Evolutionary conservation across 2,113 vertebrate genomes (phyloP), one percentile per base, ranked within the genome.

Genomic region (Nicator chloris): DNA sequence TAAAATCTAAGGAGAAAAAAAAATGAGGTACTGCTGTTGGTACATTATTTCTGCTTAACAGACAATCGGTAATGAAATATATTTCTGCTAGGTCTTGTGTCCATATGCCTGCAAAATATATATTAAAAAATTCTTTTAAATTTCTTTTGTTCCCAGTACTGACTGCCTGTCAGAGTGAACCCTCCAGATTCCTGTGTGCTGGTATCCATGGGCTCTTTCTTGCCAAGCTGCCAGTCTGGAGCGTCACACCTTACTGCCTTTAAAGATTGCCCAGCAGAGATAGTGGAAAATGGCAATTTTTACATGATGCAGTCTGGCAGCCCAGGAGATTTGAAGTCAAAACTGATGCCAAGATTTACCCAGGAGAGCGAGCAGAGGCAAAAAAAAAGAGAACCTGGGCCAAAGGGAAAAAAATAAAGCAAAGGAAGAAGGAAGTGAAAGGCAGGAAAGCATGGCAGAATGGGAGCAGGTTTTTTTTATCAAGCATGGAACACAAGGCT

Each of bases 211-310:
- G 99, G 98, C 98, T 98, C 95, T 96, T 91, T 94, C 98, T 98
- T 99, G 99, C 99, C 99, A 99, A 99, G 98, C 99, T 99, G 99
- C 99, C 99, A 99, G 98, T 99, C 99, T 99, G 99, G 97, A 98
- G 98, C 98, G 99, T 99, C 99, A 99, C 99, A 99, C 99, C 99
- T 99, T 99, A 98, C 99, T 99, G 99, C 99, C 97, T 99, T 99
- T 99, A 99, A 99, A 99, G 99, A 99, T 99, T 99, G 99, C 99
- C 99, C 99, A 99, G 98, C 99, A 99, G 99, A 99, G 99, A 99
- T 97, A 98, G 98, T 98, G 98, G 98, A 98, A 98, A 98, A 98
- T 98, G 98, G 97, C 98, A 98, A 98, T 99, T 98, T 99, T 98
- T 98, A 98, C 98, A 98, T 98, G 98, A 98, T 98, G 98, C 99